Evolutionary conservation across 2,888 invertebrate genomes (phyloP).

Genomic region (Hedya salicella): DNA sequence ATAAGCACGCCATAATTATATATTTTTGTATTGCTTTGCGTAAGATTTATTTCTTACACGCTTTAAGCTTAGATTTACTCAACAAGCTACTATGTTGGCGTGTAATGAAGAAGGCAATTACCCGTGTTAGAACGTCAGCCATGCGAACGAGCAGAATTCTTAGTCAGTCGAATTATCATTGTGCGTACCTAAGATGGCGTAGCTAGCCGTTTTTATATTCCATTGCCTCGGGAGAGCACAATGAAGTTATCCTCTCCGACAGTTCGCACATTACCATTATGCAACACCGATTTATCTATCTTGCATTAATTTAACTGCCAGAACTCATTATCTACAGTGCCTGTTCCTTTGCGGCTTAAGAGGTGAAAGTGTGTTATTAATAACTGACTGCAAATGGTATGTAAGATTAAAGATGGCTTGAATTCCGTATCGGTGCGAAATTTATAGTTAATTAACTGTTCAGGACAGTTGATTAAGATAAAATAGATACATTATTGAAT

Average conservation of each 20-base stretch:
- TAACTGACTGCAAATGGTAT: conserved; percentile 34
- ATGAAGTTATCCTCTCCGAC: conserved; percentile 41
- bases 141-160: conserved; percentile 60
- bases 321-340: conserved; percentile 57
- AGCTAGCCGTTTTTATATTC: conserved; percentile 38
- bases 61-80: conserved; percentile 54
- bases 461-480: conserved; percentile 33
- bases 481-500: conserved; percentile 25
- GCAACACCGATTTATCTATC: conserved; percentile 45
- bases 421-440: conserved; percentile 23
- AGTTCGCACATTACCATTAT: conserved; percentile 46
- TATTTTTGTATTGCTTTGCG: conserved; percentile 25
- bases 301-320: conserved; percentile 56
- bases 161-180: conserved; percentile 55
- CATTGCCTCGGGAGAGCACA: conserved; percentile 29
- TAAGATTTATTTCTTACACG: conserved; percentile 34
- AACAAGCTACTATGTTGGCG: conserved; percentile 56
- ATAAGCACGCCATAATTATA: conserved; percentile 1
- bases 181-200: conserved; percentile 27
- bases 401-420: conserved; percentile 38
- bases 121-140: conserved; percentile 57
- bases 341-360: conserved; percentile 38
- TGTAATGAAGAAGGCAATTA: conserved; percentile 65
- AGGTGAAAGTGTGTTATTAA: conserved; percentile 44
- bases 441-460: conserved; percentile 32